Base-by-base conservation (phyloP, 2,797 vertebrate species). In the Bryconaethiops microstoma region DNA sequence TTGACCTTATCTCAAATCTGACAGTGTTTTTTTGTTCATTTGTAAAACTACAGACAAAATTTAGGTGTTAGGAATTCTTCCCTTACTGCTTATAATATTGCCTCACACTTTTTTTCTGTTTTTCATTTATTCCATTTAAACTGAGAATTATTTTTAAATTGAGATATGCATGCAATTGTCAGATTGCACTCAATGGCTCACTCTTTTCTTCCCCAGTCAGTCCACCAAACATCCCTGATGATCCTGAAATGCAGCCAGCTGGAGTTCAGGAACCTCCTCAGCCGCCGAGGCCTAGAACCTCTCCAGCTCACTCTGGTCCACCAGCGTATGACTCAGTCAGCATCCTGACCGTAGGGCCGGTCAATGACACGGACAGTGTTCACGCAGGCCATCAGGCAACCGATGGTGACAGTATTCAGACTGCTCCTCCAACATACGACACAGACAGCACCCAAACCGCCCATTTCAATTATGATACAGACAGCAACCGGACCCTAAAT, bases 401-500 rank as follows among this genome's bases (percentile, higher is more conserved):
- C 9, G 81, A 81, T 5, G 39, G 57, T 4, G 76, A 74, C 10
- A 60, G 63, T 42, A 77, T 63, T 48, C 77, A 80, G 8, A 68
- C 71, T 8, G n/a, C 71, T 16, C 29, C 52, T 63, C 21, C 50
- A 7, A 67, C 77, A 12, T 74, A 42, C 8, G 75, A 80, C 74
- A 76, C 77, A 1, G 73, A 80, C 42, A 73, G 82, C 78, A 75
- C 55, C n/a, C 74, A 54, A 29, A 87, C 78, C 8, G 40, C 55
- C 12, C 79, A 77, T 48, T 42, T 77, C 21, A 52, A 74, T 0
- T 86, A 73, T n/a, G 80, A 82, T 21, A 82, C 82, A 0, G 80
- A 84, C 76, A 82, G 83, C 78, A 82, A 80, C 64, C 55, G 50
- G 13, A 82, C 83, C n/a, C 39, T 76, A 5, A 75, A 81, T 67